phyloP scores from a whole-genome alignment of 1,140 invertebrate species.

The Parasteatoda tepidariorum region DNA sequence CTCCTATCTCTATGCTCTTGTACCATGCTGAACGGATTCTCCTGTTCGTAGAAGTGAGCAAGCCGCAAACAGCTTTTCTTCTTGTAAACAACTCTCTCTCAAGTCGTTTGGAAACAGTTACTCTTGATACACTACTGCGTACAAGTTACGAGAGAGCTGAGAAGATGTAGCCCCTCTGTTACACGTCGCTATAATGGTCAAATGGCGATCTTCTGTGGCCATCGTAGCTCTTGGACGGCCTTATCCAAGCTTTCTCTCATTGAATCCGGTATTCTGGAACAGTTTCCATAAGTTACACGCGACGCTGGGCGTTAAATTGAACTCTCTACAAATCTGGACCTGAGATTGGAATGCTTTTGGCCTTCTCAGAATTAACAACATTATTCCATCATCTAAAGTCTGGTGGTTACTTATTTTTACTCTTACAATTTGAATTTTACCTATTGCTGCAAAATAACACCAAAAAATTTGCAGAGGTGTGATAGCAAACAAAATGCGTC shows the following conservation, averaged over 20 bases:
- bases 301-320: background rate
- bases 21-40: background rate
- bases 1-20: background rate
- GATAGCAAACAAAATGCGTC: background rate
- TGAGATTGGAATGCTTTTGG: background rate
- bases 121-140: background rate
- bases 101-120: background rate
- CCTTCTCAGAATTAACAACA: background rate
- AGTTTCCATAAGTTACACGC: background rate
- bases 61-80: background rate
- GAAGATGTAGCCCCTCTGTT: background rate
- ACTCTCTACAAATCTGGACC: slow-evolving; percentile 7
- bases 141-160: background rate
- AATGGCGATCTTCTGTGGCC: background rate
- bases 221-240: background rate
- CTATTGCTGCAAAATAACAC: background rate
- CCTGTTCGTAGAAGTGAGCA: background rate
- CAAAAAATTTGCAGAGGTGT: background rate
- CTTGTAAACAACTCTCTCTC: background rate
- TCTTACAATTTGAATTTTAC: background rate
- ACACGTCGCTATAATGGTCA: background rate
- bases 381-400: background rate
- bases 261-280: background rate
- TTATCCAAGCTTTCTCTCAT: background rate
- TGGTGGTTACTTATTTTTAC: slow-evolving; percentile 1